These are phyloP conservation scores for Astropecten irregularis DNA, from an alignment of 53 echinoderm and acorn worm genomes.

Conservation along the genomic window DNA sequence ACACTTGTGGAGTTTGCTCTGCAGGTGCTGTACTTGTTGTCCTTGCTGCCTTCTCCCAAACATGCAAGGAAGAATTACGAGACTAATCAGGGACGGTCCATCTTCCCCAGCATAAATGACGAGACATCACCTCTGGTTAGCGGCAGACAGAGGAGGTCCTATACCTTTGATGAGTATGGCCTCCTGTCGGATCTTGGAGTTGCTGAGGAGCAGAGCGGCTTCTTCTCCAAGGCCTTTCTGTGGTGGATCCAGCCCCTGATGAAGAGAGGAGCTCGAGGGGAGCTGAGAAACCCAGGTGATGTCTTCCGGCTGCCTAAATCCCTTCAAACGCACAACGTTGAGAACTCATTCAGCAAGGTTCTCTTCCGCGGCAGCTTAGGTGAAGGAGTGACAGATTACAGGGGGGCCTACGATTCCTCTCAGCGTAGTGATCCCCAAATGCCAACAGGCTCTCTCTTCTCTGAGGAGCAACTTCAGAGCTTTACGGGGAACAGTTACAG, in stretches of 20 bases:
- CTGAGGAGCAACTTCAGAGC: constrained; percentile 22
- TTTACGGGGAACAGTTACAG: constrained; percentile 39
- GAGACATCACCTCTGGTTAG: constrained; percentile 54
- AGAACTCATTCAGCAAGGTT: constrained; percentile 60
- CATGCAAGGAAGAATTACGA: constrained; percentile 68
- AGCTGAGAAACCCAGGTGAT: constrained; percentile 70
- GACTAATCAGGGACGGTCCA: constrained; percentile 12
- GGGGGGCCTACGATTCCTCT: neutral
- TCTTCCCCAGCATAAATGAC: constrained; percentile 83
- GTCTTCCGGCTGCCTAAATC: constrained; percentile 84
- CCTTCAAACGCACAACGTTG: constrained; percentile 65
- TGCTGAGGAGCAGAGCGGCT: constrained; percentile 81
- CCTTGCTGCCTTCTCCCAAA: constrained; percentile 74
- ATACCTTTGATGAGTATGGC: constrained; percentile 24
- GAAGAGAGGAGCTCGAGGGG: constrained; percentile 84
- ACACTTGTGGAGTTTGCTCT: constrained; percentile 48
- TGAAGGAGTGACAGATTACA: constrained; percentile 34
- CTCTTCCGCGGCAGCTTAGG: constrained; percentile 50
- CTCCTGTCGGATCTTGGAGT: constrained; percentile 73
- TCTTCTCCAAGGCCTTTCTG: constrained; percentile 72
- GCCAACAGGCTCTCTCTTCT: constrained; percentile 35
- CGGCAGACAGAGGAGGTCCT: constrained; percentile 14
- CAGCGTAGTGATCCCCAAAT: neutral
- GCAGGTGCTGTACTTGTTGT: constrained; percentile 75
- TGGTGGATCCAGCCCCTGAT: constrained; percentile 93